Evolutionary conservation across 2,888 invertebrate genomes (phyloP), one percentile per base, ranked within the genome.

Genomic region (Stenodera caucasica): DNA sequence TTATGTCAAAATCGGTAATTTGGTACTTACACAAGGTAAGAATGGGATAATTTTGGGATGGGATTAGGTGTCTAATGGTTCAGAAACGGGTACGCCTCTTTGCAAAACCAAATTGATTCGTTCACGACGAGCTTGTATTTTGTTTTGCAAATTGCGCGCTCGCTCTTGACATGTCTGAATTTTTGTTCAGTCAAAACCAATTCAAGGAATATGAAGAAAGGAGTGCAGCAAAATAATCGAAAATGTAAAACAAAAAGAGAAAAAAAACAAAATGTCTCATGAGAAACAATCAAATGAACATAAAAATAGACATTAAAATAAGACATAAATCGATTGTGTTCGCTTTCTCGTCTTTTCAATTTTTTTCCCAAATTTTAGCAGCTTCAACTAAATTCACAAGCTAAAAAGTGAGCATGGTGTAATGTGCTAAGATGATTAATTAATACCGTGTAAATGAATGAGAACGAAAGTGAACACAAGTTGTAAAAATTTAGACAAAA

Each of bases 61-160:
- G 63, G 66, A 59, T 52, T 67, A 90, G 78, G 87, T 86, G 81
- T 90, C 90, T 79, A 89, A 85, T 78, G 88, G 86, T 76, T 90
- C 90, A 79, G 87, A 85, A 82, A 92, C 91, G 73, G 94, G 94
- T 75, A 88, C 88, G 82, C 93, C 94, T 79, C 92, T 90, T 84
- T 93, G 91, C 80, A 91, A 86, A 77, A 95, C 84, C 74, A 92
- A 84, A 82, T 94, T 94, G 78, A 94, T 90, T 79, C 94, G 90
- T 83, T 95, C 94, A 81, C 89, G 89, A 72, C 92, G 90, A 82
- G 92, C 90, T 77, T 89, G 87, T 78, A 95, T 91, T 86, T 92
- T 92, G 83, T 89, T 90, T 82, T 94, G 92, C 78, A 95, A 87
- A 80, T 88, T 87, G 81, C 91, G 91, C 76, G 93, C 89, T 82